Conservation (phyloP, 1,140 invertebrate species). For the Drosophila athabasca region DNA sequence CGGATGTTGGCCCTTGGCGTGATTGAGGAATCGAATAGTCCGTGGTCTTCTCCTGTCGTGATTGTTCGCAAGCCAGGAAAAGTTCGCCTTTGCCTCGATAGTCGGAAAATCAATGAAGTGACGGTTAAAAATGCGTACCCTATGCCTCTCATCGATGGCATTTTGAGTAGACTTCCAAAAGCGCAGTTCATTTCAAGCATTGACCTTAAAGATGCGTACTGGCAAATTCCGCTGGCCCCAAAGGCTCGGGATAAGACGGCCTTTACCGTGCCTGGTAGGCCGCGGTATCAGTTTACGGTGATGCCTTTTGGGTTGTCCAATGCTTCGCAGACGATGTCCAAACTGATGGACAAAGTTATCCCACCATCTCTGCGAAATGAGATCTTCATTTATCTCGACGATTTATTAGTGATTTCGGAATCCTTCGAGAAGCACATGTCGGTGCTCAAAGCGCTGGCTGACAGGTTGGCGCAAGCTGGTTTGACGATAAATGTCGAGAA, state of each 20-base stretch:
- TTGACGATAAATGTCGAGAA: slow-evolving; percentile 6
- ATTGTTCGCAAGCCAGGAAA: slow-evolving; percentile 9
- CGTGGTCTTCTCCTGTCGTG: slow-evolving; percentile 16
- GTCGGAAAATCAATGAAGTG: slow-evolving; percentile 1
- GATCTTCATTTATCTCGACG: background rate
- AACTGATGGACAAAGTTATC: slow-evolving; percentile 16
- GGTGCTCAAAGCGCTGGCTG: no score
- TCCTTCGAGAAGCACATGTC: slow-evolving; percentile 1
- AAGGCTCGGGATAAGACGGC: slow-evolving; percentile 2
- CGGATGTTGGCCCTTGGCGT: slow-evolving; percentile 10
- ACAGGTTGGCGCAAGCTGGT: background rate
- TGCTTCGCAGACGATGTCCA: slow-evolving; percentile 13
- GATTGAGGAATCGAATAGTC: slow-evolving; percentile 19
- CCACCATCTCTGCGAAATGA: background rate
- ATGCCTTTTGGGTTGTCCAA: slow-evolving; percentile 20
- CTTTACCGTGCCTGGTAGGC: slow-evolving; percentile 5
- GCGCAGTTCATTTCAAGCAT: slow-evolving; percentile 9
- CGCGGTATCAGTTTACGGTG: slow-evolving; percentile 12
- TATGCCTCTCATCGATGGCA: slow-evolving; percentile 3
- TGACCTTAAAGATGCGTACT: slow-evolving; percentile 7
- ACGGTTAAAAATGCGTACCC: slow-evolving; percentile 25
- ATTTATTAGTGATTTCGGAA: slow-evolving; percentile 4
- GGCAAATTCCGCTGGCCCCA: background rate
- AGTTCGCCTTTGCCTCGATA: slow-evolving; percentile 7
- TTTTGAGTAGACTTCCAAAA: slow-evolving; percentile 2